Evolutionary conservation across 2,797 vertebrate genomes (phyloP), one percentile per base, ranked within the genome.

Genomic region (Echiichthys vipera): DNA sequence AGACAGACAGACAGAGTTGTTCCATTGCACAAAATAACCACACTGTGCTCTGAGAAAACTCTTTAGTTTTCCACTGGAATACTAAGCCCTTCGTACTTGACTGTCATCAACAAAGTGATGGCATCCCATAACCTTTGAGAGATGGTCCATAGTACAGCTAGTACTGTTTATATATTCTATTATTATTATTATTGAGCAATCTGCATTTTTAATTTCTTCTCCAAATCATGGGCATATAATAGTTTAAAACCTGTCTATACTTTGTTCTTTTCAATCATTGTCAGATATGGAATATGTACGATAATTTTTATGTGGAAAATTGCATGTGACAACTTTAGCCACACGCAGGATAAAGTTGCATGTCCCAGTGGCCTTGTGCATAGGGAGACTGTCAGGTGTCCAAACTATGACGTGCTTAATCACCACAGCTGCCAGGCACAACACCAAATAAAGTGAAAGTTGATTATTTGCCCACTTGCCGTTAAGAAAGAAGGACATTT

Each of bases 1-100:
- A 45, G 72, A 83, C 55, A 83, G 81, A 83, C 61, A 42, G 78
- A 69, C 55, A 45, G 72, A 83, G 65, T 80, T 83, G 64, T 86
- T 90, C 78, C 84, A 83, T 75, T 83, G 55, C 50, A 72, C 42
- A 53, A 56, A 84, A 78, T 78, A 77, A 49, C 57, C 71, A 15
- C 65, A 56, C 55, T 43, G 59, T 58, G 22, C 65, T 65, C 56
- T 37, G 32, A 59, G 50, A 69, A 75, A 29, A 68, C 9, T 50
- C 40, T 63, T 36, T 56, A 12, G 37, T 69, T 84, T 83, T 85
- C 63, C 55, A 56, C 6, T 61, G 53, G 49, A 81, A 53, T 36
- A 39, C 42, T 32, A 17, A 63, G 34, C n/a, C 7, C 37, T 74
- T 75, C 46, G 46, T 57, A 15, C 47, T 62, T 70, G 40, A 64